phyloP scores from a whole-genome alignment of 2,888 invertebrate species.

The Spicauda simplicius region DNA sequence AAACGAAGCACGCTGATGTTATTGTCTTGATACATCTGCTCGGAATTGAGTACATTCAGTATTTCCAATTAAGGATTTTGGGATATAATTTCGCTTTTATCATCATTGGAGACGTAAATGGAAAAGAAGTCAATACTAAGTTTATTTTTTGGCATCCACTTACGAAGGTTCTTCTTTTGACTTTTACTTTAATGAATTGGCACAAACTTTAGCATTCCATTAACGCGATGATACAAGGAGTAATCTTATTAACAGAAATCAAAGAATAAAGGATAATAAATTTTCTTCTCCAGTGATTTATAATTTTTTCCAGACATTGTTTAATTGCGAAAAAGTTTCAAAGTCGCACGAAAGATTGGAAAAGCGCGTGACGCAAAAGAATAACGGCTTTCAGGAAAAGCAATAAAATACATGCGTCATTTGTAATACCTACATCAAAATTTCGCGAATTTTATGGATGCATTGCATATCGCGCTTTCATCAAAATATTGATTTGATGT shows the following conservation, averaged over 20 bases:
- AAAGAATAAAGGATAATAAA: neutral
- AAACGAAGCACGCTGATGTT: conserved; percentile 24
- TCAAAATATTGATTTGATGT: neutral
- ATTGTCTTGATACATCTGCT: conserved; percentile 35
- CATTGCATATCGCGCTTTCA: neutral
- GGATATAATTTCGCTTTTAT: neutral
- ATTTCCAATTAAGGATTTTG: neutral
- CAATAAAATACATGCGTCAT: conserved; percentile 35
- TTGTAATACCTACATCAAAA: conserved; percentile 13
- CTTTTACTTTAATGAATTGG: neutral
- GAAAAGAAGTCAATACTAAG: neutral
- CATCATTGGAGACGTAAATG: neutral
- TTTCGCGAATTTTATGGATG: conserved; percentile 18
- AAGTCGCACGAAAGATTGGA: conserved; percentile 10
- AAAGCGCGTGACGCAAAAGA: conserved; percentile 31
- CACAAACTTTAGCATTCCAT: neutral
- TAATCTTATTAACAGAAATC: neutral
- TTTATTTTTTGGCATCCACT: neutral
- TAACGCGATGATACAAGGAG: neutral
- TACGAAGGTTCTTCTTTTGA: neutral
- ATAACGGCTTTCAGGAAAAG: conserved; percentile 27
- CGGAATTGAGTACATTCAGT: conserved; percentile 35
- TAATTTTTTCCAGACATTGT: neutral
- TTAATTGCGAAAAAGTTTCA: conserved; percentile 15
- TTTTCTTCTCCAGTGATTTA: neutral